Conservation (phyloP, 2,888 invertebrate species). For the Alsophila aescularia region DNA sequence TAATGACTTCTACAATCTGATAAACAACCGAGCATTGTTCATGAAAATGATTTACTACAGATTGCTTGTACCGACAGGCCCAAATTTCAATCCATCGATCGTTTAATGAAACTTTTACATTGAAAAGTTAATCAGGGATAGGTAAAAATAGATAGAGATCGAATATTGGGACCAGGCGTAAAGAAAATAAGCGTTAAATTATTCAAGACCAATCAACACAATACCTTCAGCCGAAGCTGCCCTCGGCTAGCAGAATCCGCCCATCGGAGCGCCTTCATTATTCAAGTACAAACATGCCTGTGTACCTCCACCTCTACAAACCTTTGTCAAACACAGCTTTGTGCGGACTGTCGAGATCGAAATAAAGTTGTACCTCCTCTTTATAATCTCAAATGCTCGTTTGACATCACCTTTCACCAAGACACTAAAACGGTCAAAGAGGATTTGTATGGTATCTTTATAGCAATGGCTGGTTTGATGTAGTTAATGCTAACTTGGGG, state of each 20-base stretch:
- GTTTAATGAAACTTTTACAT: too few species aligned
- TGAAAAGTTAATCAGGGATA: not conserved
- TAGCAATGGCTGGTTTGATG: not conserved
- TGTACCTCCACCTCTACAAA: slow-evolving; percentile 40
- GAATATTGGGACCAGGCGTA: slow-evolving; percentile 5
- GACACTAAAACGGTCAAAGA: too few species aligned
- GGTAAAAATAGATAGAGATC: too few species aligned
- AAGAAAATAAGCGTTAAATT: slow-evolving; percentile 33
- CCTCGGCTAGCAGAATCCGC: slow-evolving; percentile 1
- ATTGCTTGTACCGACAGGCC: too few species aligned
- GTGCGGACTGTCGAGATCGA: not conserved
- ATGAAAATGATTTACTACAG: too few species aligned
- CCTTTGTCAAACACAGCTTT: slow-evolving; percentile 39
- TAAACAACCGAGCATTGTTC: too few species aligned
- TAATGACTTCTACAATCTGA: too few species aligned
- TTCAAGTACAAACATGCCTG: slow-evolving; percentile 49
- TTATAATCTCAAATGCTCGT: too few species aligned
- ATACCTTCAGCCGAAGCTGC: slow-evolving; percentile 7
- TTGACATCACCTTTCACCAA: too few species aligned
- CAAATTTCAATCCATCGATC: too few species aligned
- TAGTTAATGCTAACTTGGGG: slow-evolving; percentile 19
- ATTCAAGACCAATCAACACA: slow-evolving; percentile 32
- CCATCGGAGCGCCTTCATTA: slow-evolving; percentile 44
- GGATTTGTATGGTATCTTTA: too few species aligned
- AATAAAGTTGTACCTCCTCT: too few species aligned